Percentiles rank a stretch among this genome's conserved stretches.
Conservation (phyloP, 2,113 vertebrate genomes). For the Microtus pennsylvanicus region DNA sequence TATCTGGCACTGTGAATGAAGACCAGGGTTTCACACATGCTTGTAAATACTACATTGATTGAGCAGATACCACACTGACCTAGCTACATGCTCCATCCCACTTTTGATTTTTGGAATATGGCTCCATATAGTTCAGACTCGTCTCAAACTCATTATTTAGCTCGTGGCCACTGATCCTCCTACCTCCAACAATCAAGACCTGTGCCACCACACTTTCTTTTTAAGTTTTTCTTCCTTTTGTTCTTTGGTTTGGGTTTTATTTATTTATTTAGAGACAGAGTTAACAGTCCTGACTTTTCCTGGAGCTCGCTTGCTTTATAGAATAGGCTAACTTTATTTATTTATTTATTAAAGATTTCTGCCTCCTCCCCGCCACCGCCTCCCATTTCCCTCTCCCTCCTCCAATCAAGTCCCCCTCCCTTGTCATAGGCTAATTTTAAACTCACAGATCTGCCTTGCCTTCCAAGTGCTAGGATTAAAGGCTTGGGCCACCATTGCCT, state of each 20-base stretch:
- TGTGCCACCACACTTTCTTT: not conserved
- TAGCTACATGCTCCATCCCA: not conserved
- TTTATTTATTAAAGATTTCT: not conserved
- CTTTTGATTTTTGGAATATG: not conserved
- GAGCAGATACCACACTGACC: not conserved
- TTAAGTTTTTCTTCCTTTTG: not conserved
- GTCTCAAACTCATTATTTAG: not conserved
- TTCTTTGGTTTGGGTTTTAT: not conserved
- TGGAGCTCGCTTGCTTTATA: not conserved
- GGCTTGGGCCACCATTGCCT: not conserved
- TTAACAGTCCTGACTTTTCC: not conserved
- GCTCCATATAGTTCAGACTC: not conserved
- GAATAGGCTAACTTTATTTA: not conserved
- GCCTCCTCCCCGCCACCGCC: no score
- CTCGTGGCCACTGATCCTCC: not conserved
- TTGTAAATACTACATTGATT: no score
- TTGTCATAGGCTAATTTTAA: not conserved
- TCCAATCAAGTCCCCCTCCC: no score
- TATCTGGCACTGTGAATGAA: not conserved
- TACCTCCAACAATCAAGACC: not conserved
- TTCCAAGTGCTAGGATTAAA: not conserved
- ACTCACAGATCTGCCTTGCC: not conserved
- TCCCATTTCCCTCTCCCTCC: no score
- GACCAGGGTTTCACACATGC: not conserved
- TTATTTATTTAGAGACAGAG: not conserved